A percentile compares a stretch with the other conserved stretches of the same genome.
Conservation (phyloP, 2,888 invertebrate genomes). For the Xylocampa areola region DNA sequence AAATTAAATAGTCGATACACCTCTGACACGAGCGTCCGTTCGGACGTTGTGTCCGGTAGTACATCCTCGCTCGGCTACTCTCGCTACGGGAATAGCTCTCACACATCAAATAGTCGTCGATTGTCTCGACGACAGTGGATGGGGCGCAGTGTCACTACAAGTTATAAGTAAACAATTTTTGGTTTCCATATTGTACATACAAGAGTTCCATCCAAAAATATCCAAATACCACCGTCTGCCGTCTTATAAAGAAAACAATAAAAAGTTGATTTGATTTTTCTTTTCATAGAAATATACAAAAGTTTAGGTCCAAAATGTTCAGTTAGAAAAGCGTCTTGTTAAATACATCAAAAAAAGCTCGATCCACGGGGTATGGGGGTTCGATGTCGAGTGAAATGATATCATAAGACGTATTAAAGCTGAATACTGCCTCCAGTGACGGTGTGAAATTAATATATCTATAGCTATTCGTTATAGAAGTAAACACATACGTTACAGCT, state of each 20-base stretch:
- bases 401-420: constrained; percentile 51
- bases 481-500: constrained; percentile 54
- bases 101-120: constrained; percentile 18
- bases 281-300: constrained; percentile 69
- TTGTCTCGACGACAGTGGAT: constrained; percentile 36
- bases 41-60: constrained; percentile 6
- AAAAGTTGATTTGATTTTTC: constrained; percentile 26
- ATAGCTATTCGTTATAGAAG: constrained; percentile 50
- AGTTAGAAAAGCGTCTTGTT: constrained; percentile 59
- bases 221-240: constrained; percentile 51
- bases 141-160: constrained; percentile 65
- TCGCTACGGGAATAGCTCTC: constrained; percentile 9
- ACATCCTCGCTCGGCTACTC: constrained; percentile 9
- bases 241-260: constrained; percentile 25
- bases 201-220: constrained; percentile 81
- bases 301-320: constrained; percentile 65
- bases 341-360: constrained; percentile 55
- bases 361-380: constrained; percentile 34
- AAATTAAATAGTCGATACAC: constrained; percentile 48
- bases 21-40: constrained; percentile 20
- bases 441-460: constrained; percentile 51
- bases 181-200: constrained; percentile 81
- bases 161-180: constrained; percentile 80
- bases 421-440: constrained; percentile 34
- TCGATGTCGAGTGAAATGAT: constrained; percentile 56